Evolutionary conservation across 2,888 invertebrate genomes (phyloP), one percentile per base, ranked within the genome.

Genomic region (Eudasyphora cyanicolor): DNA sequence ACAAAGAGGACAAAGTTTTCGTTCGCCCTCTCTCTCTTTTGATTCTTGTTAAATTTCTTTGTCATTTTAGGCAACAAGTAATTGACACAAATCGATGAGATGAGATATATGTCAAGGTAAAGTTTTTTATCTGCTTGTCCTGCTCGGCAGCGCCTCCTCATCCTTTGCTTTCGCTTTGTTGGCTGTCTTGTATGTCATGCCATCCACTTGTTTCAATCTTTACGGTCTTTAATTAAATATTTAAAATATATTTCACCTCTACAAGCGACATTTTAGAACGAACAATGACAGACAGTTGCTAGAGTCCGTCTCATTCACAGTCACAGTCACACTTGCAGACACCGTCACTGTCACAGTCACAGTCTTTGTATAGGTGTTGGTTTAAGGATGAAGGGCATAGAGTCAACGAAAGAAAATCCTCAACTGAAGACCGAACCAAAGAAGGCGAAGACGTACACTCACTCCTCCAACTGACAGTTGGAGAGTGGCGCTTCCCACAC

Each of bases 61-160:
- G 83, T 84, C 86, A 88, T 86, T 86, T 87, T 88, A 76, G 85
- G 87, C 87, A 87, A 88, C 84, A 84, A 89, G 89, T 89, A 89
- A 89, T 89, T 90, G 89, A 89, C 89, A 89, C 89, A 90, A 89
- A 89, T 89, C 90, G 89, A 89, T 89, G 89, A 89, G 89, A 89
- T 89, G 89, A 89, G 88, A 88, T 89, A 88, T 89, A 89, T 89
- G 89, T 89, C 89, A 90, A 88, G 87, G 88, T 86, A 86, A 88
- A 85, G 78, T 84, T 84, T 84, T 67, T 38, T 71, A 54, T 73
- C 45, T 27, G 5, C 32, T 57, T 29, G 29, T 29, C 19, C 38
- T n/a, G 5, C 64, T 67, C 38, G 57, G 24, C 60, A 54, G 27
- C 51, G n/a, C 32, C 73, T 42, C 64, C 45, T 27, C 70, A 70